Conservation (phyloP, 2,888 invertebrate species). For the Seira musarum region DNA sequence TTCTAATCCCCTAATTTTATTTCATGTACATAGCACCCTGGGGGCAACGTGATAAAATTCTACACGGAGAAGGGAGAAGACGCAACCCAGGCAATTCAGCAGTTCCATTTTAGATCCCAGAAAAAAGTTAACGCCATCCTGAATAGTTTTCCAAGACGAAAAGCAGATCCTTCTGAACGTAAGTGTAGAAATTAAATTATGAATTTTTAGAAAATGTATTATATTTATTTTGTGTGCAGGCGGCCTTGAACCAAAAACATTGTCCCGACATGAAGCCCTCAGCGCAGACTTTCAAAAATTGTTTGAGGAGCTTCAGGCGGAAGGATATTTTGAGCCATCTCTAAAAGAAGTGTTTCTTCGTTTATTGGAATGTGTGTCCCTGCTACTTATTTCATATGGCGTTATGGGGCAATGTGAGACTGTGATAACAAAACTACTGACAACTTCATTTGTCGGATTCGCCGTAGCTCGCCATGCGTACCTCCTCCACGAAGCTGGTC, state of each 20-base stretch:
- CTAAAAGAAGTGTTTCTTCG: conserved; percentile 16
- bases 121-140: neutral
- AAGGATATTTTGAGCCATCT: conserved; percentile 30
- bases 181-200: too few species aligned
- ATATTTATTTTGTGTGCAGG: too few species aligned
- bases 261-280: neutral
- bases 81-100: conserved; percentile 9
- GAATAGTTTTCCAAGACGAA: conserved; percentile 6
- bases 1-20: too few species aligned
- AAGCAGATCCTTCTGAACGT: conserved; percentile 23
- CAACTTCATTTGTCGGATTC: neutral
- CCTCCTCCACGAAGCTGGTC: conserved; percentile 42
- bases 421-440: neutral
- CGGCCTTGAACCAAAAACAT: neutral
- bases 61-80: conserved; percentile 14
- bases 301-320: conserved; percentile 21
- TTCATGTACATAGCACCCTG: too few species aligned
- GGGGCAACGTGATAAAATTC: conserved; percentile 12
- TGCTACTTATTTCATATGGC: neutral
- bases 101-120: conserved; percentile 15
- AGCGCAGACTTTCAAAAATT: neutral
- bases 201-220: too few species aligned
- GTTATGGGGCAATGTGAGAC: neutral
- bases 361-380: neutral
- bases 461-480: neutral